phyloP scores from a whole-genome alignment of 2,113 vertebrate genomes.

The Mesembrinibis cayennensis region DNA sequence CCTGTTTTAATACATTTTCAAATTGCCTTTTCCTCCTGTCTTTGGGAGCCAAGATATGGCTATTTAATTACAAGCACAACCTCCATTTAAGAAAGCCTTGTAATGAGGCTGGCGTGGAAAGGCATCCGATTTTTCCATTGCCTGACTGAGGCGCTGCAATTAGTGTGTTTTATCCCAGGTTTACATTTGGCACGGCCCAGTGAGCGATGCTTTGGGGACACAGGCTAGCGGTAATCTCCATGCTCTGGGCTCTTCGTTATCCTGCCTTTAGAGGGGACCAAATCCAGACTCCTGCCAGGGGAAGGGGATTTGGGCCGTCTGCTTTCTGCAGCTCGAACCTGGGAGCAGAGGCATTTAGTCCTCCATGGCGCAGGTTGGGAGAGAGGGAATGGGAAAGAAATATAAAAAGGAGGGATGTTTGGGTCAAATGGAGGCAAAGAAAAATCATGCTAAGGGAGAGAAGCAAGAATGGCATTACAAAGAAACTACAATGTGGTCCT shows the following conservation, averaged over 20 bases:
- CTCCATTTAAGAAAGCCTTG: not conserved
- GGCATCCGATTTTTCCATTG: constrained; percentile 29
- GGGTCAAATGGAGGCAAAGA: not conserved
- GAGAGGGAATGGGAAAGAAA: not conserved
- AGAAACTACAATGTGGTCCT: not conserved
- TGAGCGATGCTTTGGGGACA: not conserved
- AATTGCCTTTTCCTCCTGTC: constrained; percentile 58
- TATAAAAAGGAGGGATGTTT: not conserved
- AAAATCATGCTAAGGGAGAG: not conserved
- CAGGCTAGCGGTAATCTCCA: not conserved
- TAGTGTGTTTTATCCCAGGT: constrained; percentile 10
- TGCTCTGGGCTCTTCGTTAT: not conserved
- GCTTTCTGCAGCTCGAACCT: not conserved
- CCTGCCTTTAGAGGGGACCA: not conserved
- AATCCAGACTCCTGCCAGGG: not conserved
- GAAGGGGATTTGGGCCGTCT: not conserved
- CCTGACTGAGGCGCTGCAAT: not conserved
- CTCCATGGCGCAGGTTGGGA: not conserved
- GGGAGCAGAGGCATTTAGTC: not conserved
- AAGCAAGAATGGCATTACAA: not conserved
- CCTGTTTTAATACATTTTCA: constrained; percentile 62
- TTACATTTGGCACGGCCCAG: not conserved
- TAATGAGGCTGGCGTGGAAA: constrained; percentile 24
- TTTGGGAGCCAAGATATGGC: constrained; percentile 37
- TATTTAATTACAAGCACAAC: constrained; percentile 58